phyloP scores from a whole-genome alignment of 2,888 invertebrate genomes.

The Limenitis camilla region DNA sequence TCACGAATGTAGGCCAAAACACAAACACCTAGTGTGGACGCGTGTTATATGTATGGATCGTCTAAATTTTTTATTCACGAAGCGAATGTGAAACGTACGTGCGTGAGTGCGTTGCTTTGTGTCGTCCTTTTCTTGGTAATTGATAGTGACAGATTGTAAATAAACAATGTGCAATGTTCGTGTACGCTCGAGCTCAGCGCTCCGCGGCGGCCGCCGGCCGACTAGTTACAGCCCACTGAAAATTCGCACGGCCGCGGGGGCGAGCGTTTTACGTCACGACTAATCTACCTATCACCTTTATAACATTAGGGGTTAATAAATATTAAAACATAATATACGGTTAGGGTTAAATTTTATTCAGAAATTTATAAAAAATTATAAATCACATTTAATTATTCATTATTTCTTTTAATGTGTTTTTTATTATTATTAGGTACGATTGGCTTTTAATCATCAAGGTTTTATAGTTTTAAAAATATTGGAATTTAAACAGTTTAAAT shows the following conservation, averaged over 20 bases:
- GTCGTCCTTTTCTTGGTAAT: conserved; percentile 41
- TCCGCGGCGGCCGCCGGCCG: conserved; percentile 55
- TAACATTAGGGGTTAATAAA: conserved; percentile 22
- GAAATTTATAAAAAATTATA: no score
- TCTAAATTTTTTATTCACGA: conserved; percentile 27
- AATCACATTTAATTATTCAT: no score
- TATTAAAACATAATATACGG: not conserved
- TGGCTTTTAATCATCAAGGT: no score
- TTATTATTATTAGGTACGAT: no score
- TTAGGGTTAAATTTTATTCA: not conserved
- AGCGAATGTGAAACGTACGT: conserved; percentile 38
- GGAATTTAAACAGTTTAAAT: no score
- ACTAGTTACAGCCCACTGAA: conserved; percentile 33
- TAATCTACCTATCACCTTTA: conserved; percentile 33
- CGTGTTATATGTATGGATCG: conserved; percentile 18
- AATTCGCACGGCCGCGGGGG: conserved; percentile 31
- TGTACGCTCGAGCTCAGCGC: conserved; percentile 40
- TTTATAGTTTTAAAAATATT: no score
- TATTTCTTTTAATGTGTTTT: no score
- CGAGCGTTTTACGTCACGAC: conserved; percentile 31
- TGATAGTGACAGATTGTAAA: conserved; percentile 52
- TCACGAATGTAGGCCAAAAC: conserved; percentile 38
- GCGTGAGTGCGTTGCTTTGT: conserved; percentile 47
- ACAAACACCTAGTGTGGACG: conserved; percentile 33
- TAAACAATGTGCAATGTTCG: conserved; percentile 49